Conservation (phyloP, 2,113 vertebrate species). For the Atherinomorus stipes region DNA sequence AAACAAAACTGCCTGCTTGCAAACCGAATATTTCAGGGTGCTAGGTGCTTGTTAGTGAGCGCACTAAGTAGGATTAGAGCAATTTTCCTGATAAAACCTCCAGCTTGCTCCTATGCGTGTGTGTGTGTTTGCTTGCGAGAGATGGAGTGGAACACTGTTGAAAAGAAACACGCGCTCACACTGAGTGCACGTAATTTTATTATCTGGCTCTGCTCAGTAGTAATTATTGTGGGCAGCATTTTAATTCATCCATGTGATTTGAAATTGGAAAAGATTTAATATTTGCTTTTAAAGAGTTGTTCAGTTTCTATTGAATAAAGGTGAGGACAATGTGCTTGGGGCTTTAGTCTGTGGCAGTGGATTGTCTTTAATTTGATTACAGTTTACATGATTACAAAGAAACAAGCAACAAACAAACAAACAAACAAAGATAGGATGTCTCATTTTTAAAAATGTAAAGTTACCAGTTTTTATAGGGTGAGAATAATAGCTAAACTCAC, state of each 20-base stretch:
- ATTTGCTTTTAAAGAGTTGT: too few species aligned
- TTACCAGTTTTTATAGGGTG: background rate
- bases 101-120: constrained; percentile 26
- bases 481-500: background rate
- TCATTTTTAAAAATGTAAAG: background rate
- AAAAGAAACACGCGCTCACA: constrained; percentile 32
- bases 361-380: too few species aligned
- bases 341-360: too few species aligned
- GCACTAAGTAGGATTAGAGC: constrained; percentile 70
- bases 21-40: constrained; percentile 62
- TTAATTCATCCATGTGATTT: constrained; percentile 11
- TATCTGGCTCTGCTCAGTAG: constrained; percentile 20
- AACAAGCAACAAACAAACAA: too few species aligned
- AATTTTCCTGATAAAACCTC: constrained; percentile 55
- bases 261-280: background rate
- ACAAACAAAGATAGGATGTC: too few species aligned
- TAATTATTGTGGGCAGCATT: constrained; percentile 24
- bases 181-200: constrained; percentile 52
- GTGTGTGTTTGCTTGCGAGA: constrained; percentile 15
- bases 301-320: too few species aligned
- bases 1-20: constrained; percentile 36
- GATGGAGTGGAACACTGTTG: constrained; percentile 15
- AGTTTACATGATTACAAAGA: too few species aligned
- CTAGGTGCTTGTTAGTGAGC: constrained; percentile 63
- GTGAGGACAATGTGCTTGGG: too few species aligned